phyloP scores from a whole-genome alignment of 2,888 invertebrate species.

The Pardosa pseudoannulata region DNA sequence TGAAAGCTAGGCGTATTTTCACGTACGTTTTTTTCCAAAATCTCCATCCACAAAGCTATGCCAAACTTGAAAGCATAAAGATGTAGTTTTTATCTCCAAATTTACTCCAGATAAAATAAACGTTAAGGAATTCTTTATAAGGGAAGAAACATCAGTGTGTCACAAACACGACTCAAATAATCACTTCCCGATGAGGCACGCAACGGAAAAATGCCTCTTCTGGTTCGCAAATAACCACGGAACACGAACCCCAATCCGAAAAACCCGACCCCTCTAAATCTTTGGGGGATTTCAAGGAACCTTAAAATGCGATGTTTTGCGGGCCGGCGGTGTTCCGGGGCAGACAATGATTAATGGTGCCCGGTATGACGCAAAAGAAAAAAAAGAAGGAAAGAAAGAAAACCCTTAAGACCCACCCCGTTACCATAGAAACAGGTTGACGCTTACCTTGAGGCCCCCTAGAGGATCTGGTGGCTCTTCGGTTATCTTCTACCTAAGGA shows the following conservation, averaged over 20 bases:
- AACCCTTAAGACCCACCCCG: conserved; percentile 55
- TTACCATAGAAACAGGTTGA: conserved; percentile 66
- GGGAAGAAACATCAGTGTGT: not conserved
- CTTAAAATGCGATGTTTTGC: conserved; percentile 69
- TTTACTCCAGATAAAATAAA: not conserved
- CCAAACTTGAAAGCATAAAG: not conserved
- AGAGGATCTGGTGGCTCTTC: conserved; percentile 71
- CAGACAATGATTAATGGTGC: conserved; percentile 71
- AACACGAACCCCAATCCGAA: conserved; percentile 4
- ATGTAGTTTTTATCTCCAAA: not conserved
- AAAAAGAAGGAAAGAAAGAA: conserved; percentile 10
- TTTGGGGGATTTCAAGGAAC: conserved; percentile 20
- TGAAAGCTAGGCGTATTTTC: no score
- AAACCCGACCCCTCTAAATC: conserved; percentile 20
- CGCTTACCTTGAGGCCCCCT: conserved; percentile 72
- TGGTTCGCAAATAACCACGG: conserved; percentile 41
- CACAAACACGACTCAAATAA: conserved; percentile 8
- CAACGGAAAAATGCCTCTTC: conserved; percentile 19
- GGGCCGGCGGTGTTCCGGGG: conserved; percentile 46
- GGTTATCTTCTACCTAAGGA: conserved; percentile 69
- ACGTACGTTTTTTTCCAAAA: no score
- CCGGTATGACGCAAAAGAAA: conserved; percentile 33
- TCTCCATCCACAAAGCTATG: no score
- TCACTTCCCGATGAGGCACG: not conserved
- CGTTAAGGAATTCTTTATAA: not conserved